Evolutionary conservation across 2,113 vertebrate genomes (phyloP).

Genomic region (Pollimyrus isidori): DNA sequence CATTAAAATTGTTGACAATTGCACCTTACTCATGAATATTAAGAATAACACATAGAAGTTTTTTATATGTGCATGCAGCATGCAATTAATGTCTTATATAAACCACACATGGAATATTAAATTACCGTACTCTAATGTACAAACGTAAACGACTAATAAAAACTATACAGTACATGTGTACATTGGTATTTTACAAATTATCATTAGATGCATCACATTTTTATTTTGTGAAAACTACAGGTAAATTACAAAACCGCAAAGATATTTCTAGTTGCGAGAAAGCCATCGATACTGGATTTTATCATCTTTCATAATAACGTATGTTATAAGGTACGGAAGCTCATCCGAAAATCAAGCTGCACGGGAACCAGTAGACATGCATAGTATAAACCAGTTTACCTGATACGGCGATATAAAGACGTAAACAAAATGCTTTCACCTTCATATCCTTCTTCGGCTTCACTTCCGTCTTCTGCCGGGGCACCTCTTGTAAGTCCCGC

Average conservation of each 20-base stretch:
- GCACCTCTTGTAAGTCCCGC: not conserved
- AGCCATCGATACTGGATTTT: not conserved
- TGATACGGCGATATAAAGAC: not conserved
- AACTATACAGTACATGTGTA: not conserved
- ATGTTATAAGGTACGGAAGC: not conserved
- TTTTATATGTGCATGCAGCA: not conserved
- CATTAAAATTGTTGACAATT: not conserved
- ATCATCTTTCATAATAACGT: not conserved
- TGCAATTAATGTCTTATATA: not conserved
- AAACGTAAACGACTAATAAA: not conserved
- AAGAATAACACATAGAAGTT: not conserved
- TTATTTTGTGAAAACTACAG: not conserved
- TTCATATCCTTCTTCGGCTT: not conserved
- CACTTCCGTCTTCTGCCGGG: constrained; percentile 13
- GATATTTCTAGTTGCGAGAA: not conserved
- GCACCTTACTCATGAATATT: not conserved
- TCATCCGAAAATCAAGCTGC: not conserved
- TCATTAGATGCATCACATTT: not conserved
- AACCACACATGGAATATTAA: not conserved
- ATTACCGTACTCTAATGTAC: not conserved
- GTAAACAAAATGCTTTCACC: constrained; percentile 2
- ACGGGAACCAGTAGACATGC: not conserved
- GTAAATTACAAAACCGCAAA: not conserved
- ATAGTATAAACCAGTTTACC: too few relatives aligned
- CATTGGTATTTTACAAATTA: not conserved